These are phyloP conservation scores for Monopis laevigella DNA, from an alignment of 2,888 invertebrate genomes.

Conservation along the genomic window DNA sequence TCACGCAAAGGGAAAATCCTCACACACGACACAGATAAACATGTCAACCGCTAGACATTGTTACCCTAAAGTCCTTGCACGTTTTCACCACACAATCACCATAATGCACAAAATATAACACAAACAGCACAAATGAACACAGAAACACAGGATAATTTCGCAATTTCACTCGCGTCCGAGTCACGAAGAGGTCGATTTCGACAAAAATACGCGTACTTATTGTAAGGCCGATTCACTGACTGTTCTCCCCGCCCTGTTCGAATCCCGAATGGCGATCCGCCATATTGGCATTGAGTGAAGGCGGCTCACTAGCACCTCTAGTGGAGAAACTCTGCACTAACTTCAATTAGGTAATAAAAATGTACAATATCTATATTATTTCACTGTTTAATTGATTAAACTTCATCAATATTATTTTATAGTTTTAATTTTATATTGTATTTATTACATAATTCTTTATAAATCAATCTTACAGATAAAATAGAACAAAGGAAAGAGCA, in stretches of 20 bases:
- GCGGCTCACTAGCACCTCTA: conserved; percentile 7
- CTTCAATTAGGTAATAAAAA: too few relatives aligned
- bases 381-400: too few relatives aligned
- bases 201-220: conserved; percentile 62
- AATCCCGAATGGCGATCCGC: conserved; percentile 59
- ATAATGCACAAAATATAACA: conserved; percentile 53
- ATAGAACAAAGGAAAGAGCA: too few relatives aligned
- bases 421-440: too few relatives aligned
- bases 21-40: conserved; percentile 68
- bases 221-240: conserved; percentile 57
- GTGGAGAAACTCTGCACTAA: conserved; percentile 8
- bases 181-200: conserved; percentile 57
- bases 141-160: conserved; percentile 54
- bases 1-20: conserved; percentile 68
- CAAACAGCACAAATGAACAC: conserved; percentile 52
- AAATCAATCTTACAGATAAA: too few relatives aligned
- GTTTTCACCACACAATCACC: conserved; percentile 56
- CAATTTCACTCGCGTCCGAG: conserved; percentile 60
- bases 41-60: conserved; percentile 67
- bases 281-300: conserved; percentile 41
- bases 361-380: too few relatives aligned
- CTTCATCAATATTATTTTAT: too few relatives aligned
- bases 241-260: conserved; percentile 66
- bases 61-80: conserved; percentile 63
- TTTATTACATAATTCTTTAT: too few relatives aligned